Conservation (phyloP, 1,140 invertebrate genomes). For the Drosophila mauritiana region DNA sequence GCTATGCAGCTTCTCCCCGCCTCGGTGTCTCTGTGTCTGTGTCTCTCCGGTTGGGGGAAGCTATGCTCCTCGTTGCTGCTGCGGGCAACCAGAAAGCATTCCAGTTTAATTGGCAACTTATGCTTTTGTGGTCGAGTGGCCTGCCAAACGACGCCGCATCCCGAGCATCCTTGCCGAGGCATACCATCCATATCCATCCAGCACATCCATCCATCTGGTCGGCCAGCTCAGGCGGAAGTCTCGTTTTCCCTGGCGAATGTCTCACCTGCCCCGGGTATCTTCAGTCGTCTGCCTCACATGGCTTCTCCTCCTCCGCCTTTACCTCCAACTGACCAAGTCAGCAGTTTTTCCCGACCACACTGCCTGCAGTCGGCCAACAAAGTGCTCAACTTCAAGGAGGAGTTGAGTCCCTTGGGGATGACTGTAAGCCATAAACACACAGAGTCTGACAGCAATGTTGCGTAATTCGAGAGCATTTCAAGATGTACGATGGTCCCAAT, state of each 20-base stretch:
- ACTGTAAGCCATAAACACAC: slow-evolving; percentile 8
- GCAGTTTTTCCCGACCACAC: slow-evolving; percentile 38
- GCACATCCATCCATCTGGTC: slow-evolving; percentile 45
- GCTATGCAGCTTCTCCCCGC: slow-evolving; percentile 23
- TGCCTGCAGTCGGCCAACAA: slow-evolving; percentile 12
- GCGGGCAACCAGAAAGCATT: slow-evolving; percentile 68
- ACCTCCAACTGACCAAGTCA: slow-evolving; percentile 42
- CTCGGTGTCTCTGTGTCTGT: neutral
- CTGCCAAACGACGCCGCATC: slow-evolving; percentile 19
- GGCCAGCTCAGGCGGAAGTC: slow-evolving; percentile 45
- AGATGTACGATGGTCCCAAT: neutral
- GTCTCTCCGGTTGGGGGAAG: slow-evolving; percentile 3
- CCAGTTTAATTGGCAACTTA: slow-evolving; percentile 82
- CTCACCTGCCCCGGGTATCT: slow-evolving; percentile 28
- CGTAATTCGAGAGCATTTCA: slow-evolving; percentile 8
- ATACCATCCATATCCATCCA: slow-evolving; percentile 32
- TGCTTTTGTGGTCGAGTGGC: slow-evolving; percentile 78
- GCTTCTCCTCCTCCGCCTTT: neutral
- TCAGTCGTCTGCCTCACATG: neutral
- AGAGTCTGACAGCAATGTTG: slow-evolving; percentile 5
- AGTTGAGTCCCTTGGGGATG: slow-evolving; percentile 6
- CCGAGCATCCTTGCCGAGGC: slow-evolving; percentile 15
- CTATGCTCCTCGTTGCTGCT: slow-evolving; percentile 10
- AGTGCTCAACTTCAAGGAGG: slow-evolving; percentile 13
- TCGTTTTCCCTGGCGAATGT: slow-evolving; percentile 41